These are phyloP conservation scores for Drosophila littoralis DNA, from an alignment of 1,140 invertebrate species.

Conservation along the genomic window DNA sequence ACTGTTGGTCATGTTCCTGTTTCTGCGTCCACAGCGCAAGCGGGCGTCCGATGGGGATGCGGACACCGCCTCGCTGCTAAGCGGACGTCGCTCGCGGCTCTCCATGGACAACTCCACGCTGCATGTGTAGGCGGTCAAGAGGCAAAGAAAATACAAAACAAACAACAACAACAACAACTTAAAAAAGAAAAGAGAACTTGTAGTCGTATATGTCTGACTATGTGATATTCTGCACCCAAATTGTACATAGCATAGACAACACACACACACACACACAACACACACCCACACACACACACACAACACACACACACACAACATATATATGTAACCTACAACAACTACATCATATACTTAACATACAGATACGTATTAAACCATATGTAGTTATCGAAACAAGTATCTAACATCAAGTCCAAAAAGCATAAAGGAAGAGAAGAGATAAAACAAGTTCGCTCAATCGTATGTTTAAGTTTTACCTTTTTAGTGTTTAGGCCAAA, in stretches of 20 bases:
- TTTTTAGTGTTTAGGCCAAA: conserved; percentile 60
- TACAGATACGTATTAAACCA: conserved; percentile 4
- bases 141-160: background rate
- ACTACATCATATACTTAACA: conserved; percentile 9
- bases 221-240: conserved; percentile 76
- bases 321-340: conserved; percentile 4
- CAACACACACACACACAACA: conserved; percentile 1
- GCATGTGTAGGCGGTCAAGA: conserved; percentile 52
- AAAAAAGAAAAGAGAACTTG: conserved; percentile 55
- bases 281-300: conserved; percentile 8
- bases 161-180: conserved; percentile 4
- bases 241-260: conserved; percentile 43
- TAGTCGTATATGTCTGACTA: conserved; percentile 80
- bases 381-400: conserved; percentile 38
- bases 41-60: conserved; percentile 41
- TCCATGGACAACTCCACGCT: conserved; percentile 67
- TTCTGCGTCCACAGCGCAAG: conserved; percentile 72
- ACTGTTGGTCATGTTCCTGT: conserved; percentile 73
- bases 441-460: conserved; percentile 57
- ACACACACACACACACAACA: conserved; percentile 45
- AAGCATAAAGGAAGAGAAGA: conserved; percentile 5
- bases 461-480: conserved; percentile 70
- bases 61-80: conserved; percentile 65
- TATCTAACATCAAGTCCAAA: conserved; percentile 55
- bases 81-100: conserved; percentile 40